Conservation (phyloP, 1,140 invertebrate genomes). For the Drosophila erecta region DNA sequence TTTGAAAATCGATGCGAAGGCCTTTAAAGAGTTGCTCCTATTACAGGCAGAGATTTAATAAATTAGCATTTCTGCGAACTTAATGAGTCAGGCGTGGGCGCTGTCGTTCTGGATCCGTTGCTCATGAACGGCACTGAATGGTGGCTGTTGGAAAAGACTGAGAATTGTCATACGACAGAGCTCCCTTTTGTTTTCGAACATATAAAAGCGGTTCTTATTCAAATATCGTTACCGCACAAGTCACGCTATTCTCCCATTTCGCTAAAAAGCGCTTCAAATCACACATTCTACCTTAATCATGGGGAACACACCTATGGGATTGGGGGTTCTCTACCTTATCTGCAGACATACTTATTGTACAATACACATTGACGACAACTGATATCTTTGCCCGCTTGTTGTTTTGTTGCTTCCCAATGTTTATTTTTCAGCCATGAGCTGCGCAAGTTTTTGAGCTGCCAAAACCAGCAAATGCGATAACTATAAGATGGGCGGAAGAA, state of each 20-base stretch:
- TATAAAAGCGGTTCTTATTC: slow-evolving; percentile 23
- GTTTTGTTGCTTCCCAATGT: slow-evolving; percentile 20
- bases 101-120: slow-evolving; percentile 19
- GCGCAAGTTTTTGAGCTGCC: slow-evolving; percentile 30
- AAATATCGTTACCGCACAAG: slow-evolving; percentile 37
- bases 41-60: slow-evolving; percentile 34
- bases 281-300: slow-evolving; percentile 40
- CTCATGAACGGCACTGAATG: slow-evolving; percentile 33
- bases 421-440: slow-evolving; percentile 54
- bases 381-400: slow-evolving; percentile 19
- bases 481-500: slow-evolving; percentile 11
- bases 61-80: slow-evolving; percentile 38
- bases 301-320: slow-evolving; percentile 32
- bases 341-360: slow-evolving; percentile 59
- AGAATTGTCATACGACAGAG: slow-evolving; percentile 37
- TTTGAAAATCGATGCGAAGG: slow-evolving; percentile 39
- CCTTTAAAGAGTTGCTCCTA: slow-evolving; percentile 41
- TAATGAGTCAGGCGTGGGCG: slow-evolving; percentile 38
- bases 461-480: slow-evolving; percentile 34
- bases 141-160: slow-evolving; percentile 10
- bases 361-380: slow-evolving; percentile 48
- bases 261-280: slow-evolving; percentile 16
- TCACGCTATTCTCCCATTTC: slow-evolving; percentile 46
- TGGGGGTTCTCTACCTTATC: slow-evolving; percentile 14
- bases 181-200: slow-evolving; percentile 34